Evolutionary conservation across 2,888 invertebrate species (phyloP), one percentile per base, ranked within the genome.

Genomic region (Spatulosminthurus flaviceps): DNA sequence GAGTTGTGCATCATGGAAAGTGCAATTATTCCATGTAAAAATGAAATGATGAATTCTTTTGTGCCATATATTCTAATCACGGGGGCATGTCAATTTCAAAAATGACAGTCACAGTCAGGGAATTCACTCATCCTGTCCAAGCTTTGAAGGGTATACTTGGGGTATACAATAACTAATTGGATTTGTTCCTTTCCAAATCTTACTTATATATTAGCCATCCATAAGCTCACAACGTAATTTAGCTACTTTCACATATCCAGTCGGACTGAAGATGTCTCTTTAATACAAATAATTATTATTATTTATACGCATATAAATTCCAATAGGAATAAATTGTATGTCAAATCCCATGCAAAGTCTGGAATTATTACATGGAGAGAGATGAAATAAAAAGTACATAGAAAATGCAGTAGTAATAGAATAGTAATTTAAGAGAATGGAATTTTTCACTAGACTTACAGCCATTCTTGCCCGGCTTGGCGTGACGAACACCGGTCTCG

Each of bases 401-500:
- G 16, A 51, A 16, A 51, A 51, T n/a, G 51, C 7, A 16, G 4
- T 51, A 19, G 16, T 51, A 51, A 5, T 11, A 51, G 51, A 2
- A 51, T 13, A 11, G 16, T 51, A 4, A 51, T 51, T 5, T 51
- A 51, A n/a, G 16, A 51, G 51, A 51, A 51, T 51, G 51, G 9
- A 51, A 51, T 51, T 51, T 51, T 51, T 13, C 5, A 19, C 16
- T 19, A 51, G 79, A 80, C 82, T 82, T 82, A 82, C 82, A 79
- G 82, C 82, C 82, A 82, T 82, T 61, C 82, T 80, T 61, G 82
- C 82, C 67, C 82, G 82, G 75, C 79, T 80, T 80, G 80, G 82
- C 77, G 82, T 80, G 77, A 78, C 79, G 69, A 74, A 79, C 77
- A 82, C 82, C 26, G 82, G 82, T 79, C 82, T 82, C 66, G 77